Conservation (phyloP, 1,140 invertebrate genomes). For the Tachypleus tridentatus region DNA sequence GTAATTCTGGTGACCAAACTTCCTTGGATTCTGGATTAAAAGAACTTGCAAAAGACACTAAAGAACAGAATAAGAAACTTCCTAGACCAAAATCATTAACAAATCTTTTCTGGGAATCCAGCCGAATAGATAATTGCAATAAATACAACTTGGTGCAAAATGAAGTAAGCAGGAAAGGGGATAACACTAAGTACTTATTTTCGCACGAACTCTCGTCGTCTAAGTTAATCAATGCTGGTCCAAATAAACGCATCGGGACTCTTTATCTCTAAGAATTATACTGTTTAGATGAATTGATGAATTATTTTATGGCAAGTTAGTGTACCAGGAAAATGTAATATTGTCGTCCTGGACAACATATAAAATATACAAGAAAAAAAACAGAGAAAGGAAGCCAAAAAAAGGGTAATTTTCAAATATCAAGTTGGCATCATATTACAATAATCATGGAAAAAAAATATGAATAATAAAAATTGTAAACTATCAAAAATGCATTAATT, state of each 20-base stretch:
- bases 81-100: conserved; percentile 59
- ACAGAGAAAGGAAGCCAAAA: too few species aligned
- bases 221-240: conserved; percentile 8
- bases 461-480: too few species aligned
- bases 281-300: too few species aligned
- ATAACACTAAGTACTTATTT: conserved; percentile 12
- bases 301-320: too few species aligned
- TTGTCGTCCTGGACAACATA: too few species aligned
- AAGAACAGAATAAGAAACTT: conserved; percentile 62
- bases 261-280: conserved; percentile 12
- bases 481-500: too few species aligned
- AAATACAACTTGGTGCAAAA: not conserved
- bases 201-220: conserved; percentile 7
- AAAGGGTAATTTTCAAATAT: too few species aligned
- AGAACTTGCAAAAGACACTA: conserved; percentile 13
- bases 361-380: too few species aligned
- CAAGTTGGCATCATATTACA: too few species aligned
- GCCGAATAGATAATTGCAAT: conserved; percentile 9
- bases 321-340: too few species aligned
- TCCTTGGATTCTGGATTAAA: conserved; percentile 62
- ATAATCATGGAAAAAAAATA: too few species aligned
- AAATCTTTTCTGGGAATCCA: conserved; percentile 64
- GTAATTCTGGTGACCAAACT: conserved; percentile 64
- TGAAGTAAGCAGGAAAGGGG: conserved; percentile 1
- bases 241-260: conserved; percentile 15